phyloP scores from a whole-genome alignment of 2,888 invertebrate genomes.

The Ophion ventricosus region DNA sequence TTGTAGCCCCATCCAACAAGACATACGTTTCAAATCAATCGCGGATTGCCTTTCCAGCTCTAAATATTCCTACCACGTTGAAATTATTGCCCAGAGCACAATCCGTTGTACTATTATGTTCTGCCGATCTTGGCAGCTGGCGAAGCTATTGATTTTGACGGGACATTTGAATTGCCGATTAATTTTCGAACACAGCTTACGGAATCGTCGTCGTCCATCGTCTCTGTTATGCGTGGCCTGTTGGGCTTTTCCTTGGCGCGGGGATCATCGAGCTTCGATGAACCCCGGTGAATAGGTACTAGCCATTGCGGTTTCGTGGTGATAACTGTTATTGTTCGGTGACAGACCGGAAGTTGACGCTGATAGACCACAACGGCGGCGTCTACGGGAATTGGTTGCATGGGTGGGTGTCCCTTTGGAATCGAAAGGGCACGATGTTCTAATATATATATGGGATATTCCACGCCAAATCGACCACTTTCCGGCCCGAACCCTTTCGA shows the following conservation, averaged over 20 bases:
- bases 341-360: constrained; percentile 27
- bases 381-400: constrained; percentile 14
- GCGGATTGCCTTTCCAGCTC: no score
- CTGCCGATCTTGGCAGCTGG: no score
- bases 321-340: constrained; percentile 28
- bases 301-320: constrained; percentile 32
- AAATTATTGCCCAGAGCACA: neutral
- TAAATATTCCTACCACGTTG: neutral
- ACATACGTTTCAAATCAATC: no score
- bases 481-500: no score
- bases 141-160: constrained; percentile 4
- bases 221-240: neutral
- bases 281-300: constrained; percentile 17
- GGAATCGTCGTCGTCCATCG: neutral
- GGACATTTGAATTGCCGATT: constrained; percentile 32
- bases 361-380: constrained; percentile 26
- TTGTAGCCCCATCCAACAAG: no score
- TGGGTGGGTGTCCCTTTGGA: constrained; percentile 21
- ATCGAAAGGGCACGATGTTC: neutral
- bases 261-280: constrained; percentile 39
- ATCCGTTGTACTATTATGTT: constrained; percentile 6
- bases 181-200: neutral
- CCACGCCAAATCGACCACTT: no score
- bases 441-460: neutral
- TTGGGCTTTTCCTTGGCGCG: neutral